Conservation (phyloP, 2,113 vertebrate genomes). For the Hemiprocne comata region DNA sequence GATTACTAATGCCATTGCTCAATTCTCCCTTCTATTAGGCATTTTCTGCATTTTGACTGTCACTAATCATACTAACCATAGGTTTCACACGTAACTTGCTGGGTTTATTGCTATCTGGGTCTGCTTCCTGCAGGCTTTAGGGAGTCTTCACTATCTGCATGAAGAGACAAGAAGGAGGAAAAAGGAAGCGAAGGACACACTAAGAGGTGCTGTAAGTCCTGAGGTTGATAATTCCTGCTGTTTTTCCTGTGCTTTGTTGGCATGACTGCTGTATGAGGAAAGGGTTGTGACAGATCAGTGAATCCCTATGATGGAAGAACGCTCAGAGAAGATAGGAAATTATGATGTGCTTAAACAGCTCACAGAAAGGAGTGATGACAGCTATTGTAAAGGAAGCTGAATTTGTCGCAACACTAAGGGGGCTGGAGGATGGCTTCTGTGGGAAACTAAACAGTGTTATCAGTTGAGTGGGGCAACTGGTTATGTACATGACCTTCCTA, state of each 20-base stretch:
- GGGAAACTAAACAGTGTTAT: background rate
- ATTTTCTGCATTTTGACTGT: background rate
- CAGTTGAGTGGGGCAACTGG: background rate
- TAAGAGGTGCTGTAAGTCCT: background rate
- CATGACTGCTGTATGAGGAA: background rate
- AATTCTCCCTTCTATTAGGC: background rate
- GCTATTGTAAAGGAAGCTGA: background rate
- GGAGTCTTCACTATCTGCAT: background rate
- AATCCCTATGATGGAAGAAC: background rate
- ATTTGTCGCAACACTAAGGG: background rate
- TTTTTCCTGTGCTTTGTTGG: background rate
- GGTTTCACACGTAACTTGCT: background rate
- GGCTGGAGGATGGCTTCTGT: background rate
- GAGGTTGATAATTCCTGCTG: background rate
- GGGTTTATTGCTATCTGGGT: background rate
- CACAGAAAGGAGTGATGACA: background rate
- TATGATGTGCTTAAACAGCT: background rate
- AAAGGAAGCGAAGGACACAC: background rate
- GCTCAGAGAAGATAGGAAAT: background rate
- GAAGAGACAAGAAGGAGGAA: background rate
- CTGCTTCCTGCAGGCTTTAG: background rate
- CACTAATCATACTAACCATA: background rate
- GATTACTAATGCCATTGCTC: background rate
- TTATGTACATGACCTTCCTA: background rate
- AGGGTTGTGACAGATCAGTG: background rate